Evolutionary conservation across 1,140 invertebrate species (phyloP).

Genomic region (Hyphantria cunea): DNA sequence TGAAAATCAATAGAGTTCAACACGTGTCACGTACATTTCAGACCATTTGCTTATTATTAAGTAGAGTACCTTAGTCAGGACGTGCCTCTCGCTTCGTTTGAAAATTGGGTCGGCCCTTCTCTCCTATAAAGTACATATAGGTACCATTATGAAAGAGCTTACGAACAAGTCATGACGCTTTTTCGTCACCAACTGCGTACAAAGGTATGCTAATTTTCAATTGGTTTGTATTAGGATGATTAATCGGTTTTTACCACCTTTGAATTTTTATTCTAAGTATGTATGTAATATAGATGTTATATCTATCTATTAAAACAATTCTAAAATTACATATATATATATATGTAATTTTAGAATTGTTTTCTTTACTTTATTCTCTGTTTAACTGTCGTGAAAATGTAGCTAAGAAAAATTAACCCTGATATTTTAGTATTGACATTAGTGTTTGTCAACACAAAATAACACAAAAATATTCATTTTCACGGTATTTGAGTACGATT

Average conservation of each 20-base stretch:
- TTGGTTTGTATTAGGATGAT: constrained; percentile 10
- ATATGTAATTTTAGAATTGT: too few species aligned
- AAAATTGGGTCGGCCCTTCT: constrained; percentile 55
- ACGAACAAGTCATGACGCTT: constrained; percentile 41
- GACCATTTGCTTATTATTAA: constrained; percentile 49
- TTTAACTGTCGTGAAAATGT: too few species aligned
- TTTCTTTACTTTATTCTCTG: too few species aligned
- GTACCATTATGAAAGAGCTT: constrained; percentile 37
- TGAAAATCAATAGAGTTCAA: constrained; percentile 12
- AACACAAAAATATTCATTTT: too few species aligned
- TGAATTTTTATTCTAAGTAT: background rate
- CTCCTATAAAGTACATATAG: constrained; percentile 35
- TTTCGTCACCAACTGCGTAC: constrained; percentile 26
- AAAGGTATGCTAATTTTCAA: constrained; percentile 5
- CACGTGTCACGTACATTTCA: constrained; percentile 27
- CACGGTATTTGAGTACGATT: too few species aligned
- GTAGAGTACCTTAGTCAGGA: constrained; percentile 44
- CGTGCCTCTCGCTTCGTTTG: constrained; percentile 54
- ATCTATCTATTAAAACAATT: too few species aligned
- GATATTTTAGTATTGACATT: too few species aligned
- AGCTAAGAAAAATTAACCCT: too few species aligned
- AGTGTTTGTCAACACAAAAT: too few species aligned
- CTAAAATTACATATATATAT: too few species aligned
- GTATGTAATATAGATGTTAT: background rate
- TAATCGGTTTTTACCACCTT: constrained; percentile 2